These are phyloP conservation scores for Lymantria dispar DNA, from an alignment of 2,888 invertebrate genomes.

Conservation along the genomic window DNA sequence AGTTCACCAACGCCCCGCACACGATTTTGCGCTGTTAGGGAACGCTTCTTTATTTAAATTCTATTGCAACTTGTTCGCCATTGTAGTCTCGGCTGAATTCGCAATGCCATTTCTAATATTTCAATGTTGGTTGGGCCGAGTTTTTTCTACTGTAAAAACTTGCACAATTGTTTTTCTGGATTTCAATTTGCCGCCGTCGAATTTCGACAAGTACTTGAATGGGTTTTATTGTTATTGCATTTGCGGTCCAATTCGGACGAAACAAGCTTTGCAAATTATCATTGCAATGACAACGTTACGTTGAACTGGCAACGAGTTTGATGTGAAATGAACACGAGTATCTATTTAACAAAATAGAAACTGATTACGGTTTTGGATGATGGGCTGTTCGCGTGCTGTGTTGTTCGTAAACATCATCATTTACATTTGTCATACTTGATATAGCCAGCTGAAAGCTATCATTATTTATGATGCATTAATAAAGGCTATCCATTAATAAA, in stretches of 20 bases:
- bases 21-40: slow-evolving; percentile 69
- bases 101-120: slow-evolving; percentile 65
- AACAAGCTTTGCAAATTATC: slow-evolving; percentile 55
- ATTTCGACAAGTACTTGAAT: slow-evolving; percentile 45
- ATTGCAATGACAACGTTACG: slow-evolving; percentile 46
- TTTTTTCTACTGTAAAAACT: slow-evolving; percentile 46
- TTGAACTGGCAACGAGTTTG: slow-evolving; percentile 36
- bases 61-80: slow-evolving; percentile 81
- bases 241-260: slow-evolving; percentile 56
- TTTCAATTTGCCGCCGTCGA: slow-evolving; percentile 51
- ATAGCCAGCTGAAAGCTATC: neutral
- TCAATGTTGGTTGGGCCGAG: slow-evolving; percentile 52
- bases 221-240: slow-evolving; percentile 55
- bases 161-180: slow-evolving; percentile 53
- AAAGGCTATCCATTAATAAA: neutral
- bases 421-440: slow-evolving; percentile 41
- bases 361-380: slow-evolving; percentile 55
- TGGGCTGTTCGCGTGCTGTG: slow-evolving; percentile 60
- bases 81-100: slow-evolving; percentile 72
- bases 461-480: slow-evolving; percentile 5
- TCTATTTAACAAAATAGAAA: slow-evolving; percentile 61
- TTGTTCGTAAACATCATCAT: slow-evolving; percentile 53
- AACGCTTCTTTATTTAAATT: slow-evolving; percentile 80
- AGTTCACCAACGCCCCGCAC: slow-evolving; percentile 76
- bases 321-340: slow-evolving; percentile 47